These are phyloP conservation scores for Condylura cristata DNA, from an alignment of 2,113 vertebrate genomes.

Conservation along the genomic window DNA sequence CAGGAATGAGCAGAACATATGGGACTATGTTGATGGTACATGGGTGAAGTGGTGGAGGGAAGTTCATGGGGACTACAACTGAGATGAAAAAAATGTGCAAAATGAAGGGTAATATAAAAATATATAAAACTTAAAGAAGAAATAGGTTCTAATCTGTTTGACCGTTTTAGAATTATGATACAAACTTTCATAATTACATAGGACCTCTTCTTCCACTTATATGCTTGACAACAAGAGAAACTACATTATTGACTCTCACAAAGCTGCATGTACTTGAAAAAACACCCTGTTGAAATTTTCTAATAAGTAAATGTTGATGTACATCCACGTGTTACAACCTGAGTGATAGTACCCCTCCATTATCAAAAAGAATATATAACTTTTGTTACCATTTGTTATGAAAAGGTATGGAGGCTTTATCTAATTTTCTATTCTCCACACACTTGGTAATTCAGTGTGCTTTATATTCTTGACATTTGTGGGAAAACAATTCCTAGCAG, in stretches of 20 bases:
- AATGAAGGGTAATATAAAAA: no score
- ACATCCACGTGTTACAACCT: background rate
- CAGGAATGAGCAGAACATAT: no score
- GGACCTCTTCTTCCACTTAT: constrained; percentile 4
- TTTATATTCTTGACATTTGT: background rate
- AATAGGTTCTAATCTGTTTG: background rate
- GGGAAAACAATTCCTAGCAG: background rate
- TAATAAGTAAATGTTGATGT: background rate
- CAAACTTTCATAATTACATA: constrained; percentile 14
- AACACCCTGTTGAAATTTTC: background rate
- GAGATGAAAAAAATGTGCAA: no score
- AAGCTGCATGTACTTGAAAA: background rate
- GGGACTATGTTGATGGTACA: no score
- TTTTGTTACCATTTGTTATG: background rate
- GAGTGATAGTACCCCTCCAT: background rate
- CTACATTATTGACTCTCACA: background rate
- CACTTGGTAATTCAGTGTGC: background rate
- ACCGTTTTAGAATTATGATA: background rate
- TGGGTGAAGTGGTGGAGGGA: no score
- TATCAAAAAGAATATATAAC: constrained; percentile 1
- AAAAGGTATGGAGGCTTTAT: background rate
- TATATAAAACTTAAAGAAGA: no score
- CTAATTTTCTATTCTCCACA: background rate
- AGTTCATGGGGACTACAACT: no score
- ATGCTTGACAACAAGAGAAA: background rate